These are phyloP conservation scores for Pseudococcus longispinus DNA, from an alignment of 2,888 invertebrate species.

Conservation along the genomic window DNA sequence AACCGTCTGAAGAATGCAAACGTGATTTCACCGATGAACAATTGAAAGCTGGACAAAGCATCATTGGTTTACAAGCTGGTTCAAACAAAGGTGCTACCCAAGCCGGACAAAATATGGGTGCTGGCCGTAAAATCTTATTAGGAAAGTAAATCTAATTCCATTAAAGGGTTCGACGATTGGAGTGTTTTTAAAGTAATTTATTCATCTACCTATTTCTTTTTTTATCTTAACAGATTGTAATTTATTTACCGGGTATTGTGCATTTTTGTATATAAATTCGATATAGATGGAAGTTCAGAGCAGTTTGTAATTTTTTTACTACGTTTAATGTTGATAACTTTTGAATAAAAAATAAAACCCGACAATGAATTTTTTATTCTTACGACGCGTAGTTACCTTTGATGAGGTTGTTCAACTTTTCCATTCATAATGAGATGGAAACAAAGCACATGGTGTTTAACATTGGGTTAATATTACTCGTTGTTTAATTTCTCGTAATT, in stretches of 20 bases:
- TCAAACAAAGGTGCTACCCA: slow-evolving; percentile 95
- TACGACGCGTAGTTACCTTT: background rate
- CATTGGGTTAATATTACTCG: background rate
- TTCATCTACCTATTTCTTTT: slow-evolving; percentile 12
- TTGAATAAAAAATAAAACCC: slow-evolving; percentile 13
- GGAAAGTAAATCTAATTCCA: slow-evolving; percentile 74
- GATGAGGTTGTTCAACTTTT: slow-evolving; percentile 4
- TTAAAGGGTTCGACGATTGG: background rate
- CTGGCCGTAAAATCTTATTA: slow-evolving; percentile 86
- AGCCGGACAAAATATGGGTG: slow-evolving; percentile 88
- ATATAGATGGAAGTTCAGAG: slow-evolving; percentile 11
- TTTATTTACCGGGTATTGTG: slow-evolving; percentile 39
- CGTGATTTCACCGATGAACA: slow-evolving; percentile 93
- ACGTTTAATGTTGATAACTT: slow-evolving; percentile 33
- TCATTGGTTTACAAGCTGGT: slow-evolving; percentile 94
- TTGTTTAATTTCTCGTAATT: background rate
- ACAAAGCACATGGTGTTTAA: background rate
- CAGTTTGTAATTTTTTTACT: slow-evolving; percentile 38
- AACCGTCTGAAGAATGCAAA: slow-evolving; percentile 91
- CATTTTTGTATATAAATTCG: slow-evolving; percentile 44
- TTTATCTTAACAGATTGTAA: slow-evolving; percentile 30
- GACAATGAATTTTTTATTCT: background rate
- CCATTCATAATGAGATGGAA: background rate
- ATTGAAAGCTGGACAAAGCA: slow-evolving; percentile 83
- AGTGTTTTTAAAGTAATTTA: slow-evolving; percentile 12